Base-by-base conservation (phyloP, 2,888 invertebrate genomes). In the Tricholauxania praeusta region DNA sequence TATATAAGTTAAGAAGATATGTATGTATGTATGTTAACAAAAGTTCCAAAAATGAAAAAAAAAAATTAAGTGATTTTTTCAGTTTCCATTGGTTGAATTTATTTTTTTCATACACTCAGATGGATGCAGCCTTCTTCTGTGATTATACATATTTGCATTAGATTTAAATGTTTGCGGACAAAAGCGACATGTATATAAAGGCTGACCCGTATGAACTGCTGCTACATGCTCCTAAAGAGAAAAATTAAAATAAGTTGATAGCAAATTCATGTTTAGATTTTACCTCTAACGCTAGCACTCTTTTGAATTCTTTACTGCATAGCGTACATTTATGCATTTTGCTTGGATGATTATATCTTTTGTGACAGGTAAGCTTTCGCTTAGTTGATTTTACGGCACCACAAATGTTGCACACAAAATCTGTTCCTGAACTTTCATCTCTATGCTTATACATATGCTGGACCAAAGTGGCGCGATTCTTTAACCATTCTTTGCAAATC, bases 151-250 rank as follows among this genome's bases (percentile, higher is more conserved):
- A 63, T 76, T 78, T 1, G 73, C 74, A 39, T 74, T 71, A 1
- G 75, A 67, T 64, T 75, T 75, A 71, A 78, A 77, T 17, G 76
- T 78, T 64, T 72, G 74, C 3, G 77, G 71, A 51, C 78, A 78
- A 51, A 75, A 75, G 1, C 71, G 47, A 17, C 77, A 78, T 12
- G 73, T 75, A 53, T 76, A 75, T 15, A 77, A 64, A 63, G 67
- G 71, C 49, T 74, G 72, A 8, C 76, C 76, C 12, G 78, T 76
- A n/a, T 78, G 78, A 32, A 84, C 84, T 5, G 39, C 39, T 39
- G 39, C 39, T 39, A 39, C 2, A 39, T 39, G 39, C 2, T 39
- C 39, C 39, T 39, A 39, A 0, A 79, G 72, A 66, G 7, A 12
- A 49, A 28, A 15, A 1, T 7, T 39, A 10, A 39, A 39, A 10